These are phyloP conservation scores for Papilio machaon DNA, from an alignment of 1,140 invertebrate species.

Conservation along the genomic window DNA sequence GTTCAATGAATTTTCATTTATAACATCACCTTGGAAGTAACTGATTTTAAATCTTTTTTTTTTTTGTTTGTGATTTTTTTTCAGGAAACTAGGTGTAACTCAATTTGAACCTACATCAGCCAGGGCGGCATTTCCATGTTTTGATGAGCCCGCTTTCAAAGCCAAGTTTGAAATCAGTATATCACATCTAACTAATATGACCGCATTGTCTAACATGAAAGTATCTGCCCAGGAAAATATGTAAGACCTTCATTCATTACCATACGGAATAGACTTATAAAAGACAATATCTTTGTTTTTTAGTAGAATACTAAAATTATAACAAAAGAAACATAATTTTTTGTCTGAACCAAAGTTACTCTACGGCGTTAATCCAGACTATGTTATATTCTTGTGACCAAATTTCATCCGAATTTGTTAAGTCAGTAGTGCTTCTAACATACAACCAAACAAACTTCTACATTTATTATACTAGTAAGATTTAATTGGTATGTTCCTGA, in stretches of 20 bases:
- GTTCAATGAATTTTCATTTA: neutral
- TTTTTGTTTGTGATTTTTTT: constrained; percentile 30
- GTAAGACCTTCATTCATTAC: constrained; percentile 58
- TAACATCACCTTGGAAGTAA: neutral
- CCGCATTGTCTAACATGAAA: constrained; percentile 85
- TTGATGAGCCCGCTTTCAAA: constrained; percentile 90
- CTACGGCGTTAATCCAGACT: too few species aligned
- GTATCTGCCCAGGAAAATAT: constrained; percentile 70
- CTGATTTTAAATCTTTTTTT: too few species aligned
- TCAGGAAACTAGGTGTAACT: constrained; percentile 84
- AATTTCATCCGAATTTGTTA: too few species aligned
- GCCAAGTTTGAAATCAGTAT: constrained; percentile 87
- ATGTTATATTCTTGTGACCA: too few species aligned
- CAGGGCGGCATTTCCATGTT: constrained; percentile 87
- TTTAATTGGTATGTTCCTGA: too few species aligned
- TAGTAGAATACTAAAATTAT: too few species aligned
- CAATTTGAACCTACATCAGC: constrained; percentile 88
- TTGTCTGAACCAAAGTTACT: too few species aligned
- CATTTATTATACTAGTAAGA: constrained; percentile 18
- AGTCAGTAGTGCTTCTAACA: too few species aligned
- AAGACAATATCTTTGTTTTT: too few species aligned
- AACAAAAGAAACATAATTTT: too few species aligned
- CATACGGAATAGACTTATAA: too few species aligned
- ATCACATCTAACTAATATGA: constrained; percentile 80
- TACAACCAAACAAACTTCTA: neutral